Evolutionary conservation across 2,888 invertebrate genomes (phyloP).

Genomic region (Netelia melanura): DNA sequence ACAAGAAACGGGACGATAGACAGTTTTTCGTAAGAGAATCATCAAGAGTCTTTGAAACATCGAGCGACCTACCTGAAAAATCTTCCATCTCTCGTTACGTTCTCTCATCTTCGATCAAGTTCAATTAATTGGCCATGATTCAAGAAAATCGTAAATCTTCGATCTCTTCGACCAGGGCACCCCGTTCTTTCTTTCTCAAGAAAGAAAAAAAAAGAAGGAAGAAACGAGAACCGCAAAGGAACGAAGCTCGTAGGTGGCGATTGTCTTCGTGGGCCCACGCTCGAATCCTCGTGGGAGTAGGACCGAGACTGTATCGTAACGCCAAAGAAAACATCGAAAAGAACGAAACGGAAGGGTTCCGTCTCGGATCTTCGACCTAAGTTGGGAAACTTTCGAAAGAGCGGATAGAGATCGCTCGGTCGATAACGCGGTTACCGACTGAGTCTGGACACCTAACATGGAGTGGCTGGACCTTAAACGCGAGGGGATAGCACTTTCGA

Average conservation of each 20-base stretch:
- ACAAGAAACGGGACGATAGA: too few relatives aligned
- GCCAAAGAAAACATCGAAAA: conserved; percentile 15
- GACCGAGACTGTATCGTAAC: conserved; percentile 45
- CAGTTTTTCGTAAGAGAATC: too few relatives aligned
- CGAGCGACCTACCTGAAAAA: neutral
- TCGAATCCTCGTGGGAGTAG: conserved; percentile 77
- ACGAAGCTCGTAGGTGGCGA: conserved; percentile 82
- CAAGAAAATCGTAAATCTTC: conserved; percentile 82
- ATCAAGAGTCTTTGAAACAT: neutral
- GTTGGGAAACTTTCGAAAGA: conserved; percentile 26
- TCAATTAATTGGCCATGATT: conserved; percentile 83
- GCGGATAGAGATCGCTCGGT: too few relatives aligned
- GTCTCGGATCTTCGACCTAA: conserved; percentile 27
- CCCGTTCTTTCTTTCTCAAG: neutral
- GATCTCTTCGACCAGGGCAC: conserved; percentile 65
- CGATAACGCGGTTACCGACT: too few relatives aligned
- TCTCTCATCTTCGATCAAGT: conserved; percentile 27
- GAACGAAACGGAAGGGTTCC: conserved; percentile 66
- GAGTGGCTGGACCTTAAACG: too few relatives aligned
- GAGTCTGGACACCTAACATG: too few relatives aligned
- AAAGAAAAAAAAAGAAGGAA: neutral
- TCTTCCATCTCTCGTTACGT: conserved; percentile 6
- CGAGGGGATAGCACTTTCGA: too few relatives aligned
- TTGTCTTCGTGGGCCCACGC: conserved; percentile 82
- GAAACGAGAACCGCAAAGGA: conserved; percentile 60